Evolutionary conservation across 1,140 invertebrate genomes (phyloP).

Genomic region (Pollicipes pollicipes): DNA sequence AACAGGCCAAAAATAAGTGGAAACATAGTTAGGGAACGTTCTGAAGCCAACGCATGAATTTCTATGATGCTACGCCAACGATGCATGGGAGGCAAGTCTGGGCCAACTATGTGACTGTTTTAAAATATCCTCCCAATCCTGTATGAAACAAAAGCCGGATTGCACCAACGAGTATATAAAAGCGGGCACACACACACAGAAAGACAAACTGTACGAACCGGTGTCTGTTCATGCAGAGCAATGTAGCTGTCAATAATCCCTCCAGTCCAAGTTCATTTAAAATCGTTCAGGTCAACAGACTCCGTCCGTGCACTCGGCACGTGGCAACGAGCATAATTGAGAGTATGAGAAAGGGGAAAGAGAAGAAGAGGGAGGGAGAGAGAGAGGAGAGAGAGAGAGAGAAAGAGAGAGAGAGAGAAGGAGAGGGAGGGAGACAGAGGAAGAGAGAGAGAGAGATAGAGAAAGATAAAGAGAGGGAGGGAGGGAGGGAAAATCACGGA

Average conservation of each 20-base stretch:
- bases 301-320: not conserved
- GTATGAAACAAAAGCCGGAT: no score
- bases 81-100: no score
- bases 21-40: no score
- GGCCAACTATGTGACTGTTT: no score
- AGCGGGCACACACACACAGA: no score
- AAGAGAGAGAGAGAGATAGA: constrained; percentile 18
- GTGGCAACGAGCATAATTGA: constrained; percentile 9
- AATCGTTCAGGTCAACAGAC: constrained; percentile 15
- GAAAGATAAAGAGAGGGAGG: constrained; percentile 9
- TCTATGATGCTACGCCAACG: no score
- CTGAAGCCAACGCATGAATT: no score
- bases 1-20: no score
- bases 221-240: no score
- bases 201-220: no score
- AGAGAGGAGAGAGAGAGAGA: constrained; percentile 9
- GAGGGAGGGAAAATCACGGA: constrained; percentile 1
- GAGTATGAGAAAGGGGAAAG: constrained; percentile 11
- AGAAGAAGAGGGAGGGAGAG: constrained; percentile 9
- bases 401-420: constrained; percentile 10
- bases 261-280: constrained; percentile 4
- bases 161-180: no score
- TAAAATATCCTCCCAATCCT: no score
- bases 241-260: not conserved
- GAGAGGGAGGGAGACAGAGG: constrained; percentile 17